Evolutionary conservation across 2,888 invertebrate species (phyloP), one percentile per base, ranked within the genome.

Genomic region (Philonicus albiceps): DNA sequence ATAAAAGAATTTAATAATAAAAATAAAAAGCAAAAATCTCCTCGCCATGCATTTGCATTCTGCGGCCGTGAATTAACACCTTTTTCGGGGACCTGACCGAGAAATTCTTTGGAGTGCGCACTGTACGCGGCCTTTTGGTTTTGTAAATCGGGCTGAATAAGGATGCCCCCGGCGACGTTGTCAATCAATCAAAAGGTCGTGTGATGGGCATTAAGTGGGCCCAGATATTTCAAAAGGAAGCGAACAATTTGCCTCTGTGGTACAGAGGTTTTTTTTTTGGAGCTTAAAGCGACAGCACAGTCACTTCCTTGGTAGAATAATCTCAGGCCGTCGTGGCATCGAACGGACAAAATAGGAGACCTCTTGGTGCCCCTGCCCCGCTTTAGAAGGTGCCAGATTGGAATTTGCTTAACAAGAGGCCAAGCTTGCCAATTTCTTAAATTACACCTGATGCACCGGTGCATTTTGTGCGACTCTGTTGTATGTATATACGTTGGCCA

Each of bases 21-120:
- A 37, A 37, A 37, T n/a, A 37, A 6, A 37, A 37, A 37, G 37
- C 3, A 37, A 53, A 16, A 43, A 0, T 43, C 53, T 27, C 64
- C 64, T 64, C 22, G 22, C 8, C 7, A 27, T 64, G 64, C 64
- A 81, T 55, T 81, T 81, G 81, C 81, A 55, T 55, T 81, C 19
- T 19, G 64, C 49, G 64, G 55, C 81, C 81, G 19, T 81, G 81
- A 64, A 81, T 81, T 53, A 81, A 55, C 81, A 81, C 81, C 81
- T 81, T 81, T 81, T 81, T 81, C 34, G 81, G 81, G 74, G 55
- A 81, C 30, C 22, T 55, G 81, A n/a, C 37, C 64, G 55, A 27
- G 81, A 64, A 55, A 55, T 81, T 30, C n/a, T 53, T 80, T 3
- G 13, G 31, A 64, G 19, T 19, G 80, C 53, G 19, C 49, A 19